Evolutionary conservation across 2,113 vertebrate species (phyloP), one percentile per base, ranked within the genome.

Genomic region (Corynorhinus townsendii): DNA sequence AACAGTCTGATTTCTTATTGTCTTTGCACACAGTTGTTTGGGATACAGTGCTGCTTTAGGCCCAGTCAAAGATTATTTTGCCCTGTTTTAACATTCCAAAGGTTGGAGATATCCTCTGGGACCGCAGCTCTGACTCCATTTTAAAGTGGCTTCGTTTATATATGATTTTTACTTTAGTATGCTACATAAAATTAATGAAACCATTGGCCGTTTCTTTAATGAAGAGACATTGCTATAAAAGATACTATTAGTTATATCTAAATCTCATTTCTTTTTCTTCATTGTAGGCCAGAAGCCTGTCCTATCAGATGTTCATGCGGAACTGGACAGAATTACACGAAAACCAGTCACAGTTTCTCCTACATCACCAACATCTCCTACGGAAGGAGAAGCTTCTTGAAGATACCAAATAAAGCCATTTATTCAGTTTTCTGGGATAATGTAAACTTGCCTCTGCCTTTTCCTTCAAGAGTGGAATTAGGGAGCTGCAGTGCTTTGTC

Each of bases 301-400:
- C 95, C 98, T 99, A 97, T 99, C 99, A 62, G 99, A 99, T 33
- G 99, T 99, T 98, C 99, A 99, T 86, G 99, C 99, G 24, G 99
- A 99, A 98, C 97, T 99, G 97, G 99, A 99, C 98, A 99, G 99
- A 98, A 99, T 99, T 97, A 99, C 99, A 98, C 99, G 98, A 97
- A 99, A 99, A 97, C 99, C 99, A 82, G 99, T 99, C 96, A 98
- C 98, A 71, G 99, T 98, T 81, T 99, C 99, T 97, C 96, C 99
- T 97, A 98, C 99, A 62, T 96, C 99, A 97, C 98, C 99, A 93
- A 98, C 99, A 38, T 98, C 99, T 97, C 98, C 99, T 96, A 98
- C 99, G 96, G 98, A 99, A 98, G 99, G 99, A 52, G 99, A 99
- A 97, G 98, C 99, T 98, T 99, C 99, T 98, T 99, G 99, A 99